Evolutionary conservation across 2,888 invertebrate genomes (phyloP).

Genomic region (Drosophila putrida): DNA sequence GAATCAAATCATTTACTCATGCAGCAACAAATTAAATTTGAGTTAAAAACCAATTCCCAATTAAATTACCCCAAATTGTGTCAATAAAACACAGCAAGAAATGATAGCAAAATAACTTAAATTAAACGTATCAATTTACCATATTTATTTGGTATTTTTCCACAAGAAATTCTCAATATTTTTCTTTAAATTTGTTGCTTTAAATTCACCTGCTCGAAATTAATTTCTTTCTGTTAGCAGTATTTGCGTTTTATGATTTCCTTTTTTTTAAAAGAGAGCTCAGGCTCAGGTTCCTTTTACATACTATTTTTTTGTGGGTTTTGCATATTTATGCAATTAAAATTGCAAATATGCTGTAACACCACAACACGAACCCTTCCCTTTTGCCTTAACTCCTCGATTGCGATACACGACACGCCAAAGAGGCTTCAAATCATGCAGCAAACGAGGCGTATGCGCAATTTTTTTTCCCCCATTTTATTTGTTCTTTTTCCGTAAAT

Average conservation of each 20-base stretch:
- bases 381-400: neutral
- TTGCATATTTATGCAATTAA: constrained; percentile 83
- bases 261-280: constrained; percentile 13
- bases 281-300: constrained; percentile 13
- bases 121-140: neutral
- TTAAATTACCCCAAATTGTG: neutral
- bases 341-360: constrained; percentile 82
- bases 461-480: constrained; percentile 20
- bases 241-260: constrained; percentile 8
- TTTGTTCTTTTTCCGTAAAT: constrained; percentile 4
- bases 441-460: constrained; percentile 51
- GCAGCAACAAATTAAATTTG: constrained; percentile 28
- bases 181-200: constrained; percentile 17
- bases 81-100: neutral
- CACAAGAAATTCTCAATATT: neutral
- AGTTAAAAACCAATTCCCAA: constrained; percentile 5
- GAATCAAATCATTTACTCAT: constrained; percentile 47
- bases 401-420: neutral
- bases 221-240: constrained; percentile 42
- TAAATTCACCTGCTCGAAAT: constrained; percentile 27
- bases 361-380: neutral
- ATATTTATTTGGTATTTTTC: neutral
- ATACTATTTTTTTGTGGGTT: constrained; percentile 42
- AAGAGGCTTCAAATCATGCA: constrained; percentile 30
- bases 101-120: neutral